phyloP scores from a whole-genome alignment of 2,888 invertebrate species.

The Theodoxus fluviatilis region DNA sequence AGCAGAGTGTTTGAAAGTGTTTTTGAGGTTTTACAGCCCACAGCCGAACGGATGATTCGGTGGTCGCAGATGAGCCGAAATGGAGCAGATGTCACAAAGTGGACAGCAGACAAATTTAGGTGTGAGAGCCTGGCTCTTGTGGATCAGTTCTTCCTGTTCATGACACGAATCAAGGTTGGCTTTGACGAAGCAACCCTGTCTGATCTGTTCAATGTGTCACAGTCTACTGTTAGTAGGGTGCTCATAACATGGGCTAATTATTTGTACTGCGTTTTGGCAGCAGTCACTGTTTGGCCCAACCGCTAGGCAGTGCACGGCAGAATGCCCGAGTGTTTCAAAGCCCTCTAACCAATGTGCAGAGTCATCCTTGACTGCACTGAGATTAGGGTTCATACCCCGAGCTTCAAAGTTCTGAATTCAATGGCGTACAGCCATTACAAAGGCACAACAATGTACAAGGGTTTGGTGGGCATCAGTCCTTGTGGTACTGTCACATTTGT shows the following conservation, averaged over 20 bases:
- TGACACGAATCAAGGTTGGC: constrained; percentile 5
- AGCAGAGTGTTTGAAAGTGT: not conserved
- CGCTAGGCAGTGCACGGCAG: constrained; percentile 7
- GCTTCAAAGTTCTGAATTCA: constrained; percentile 18
- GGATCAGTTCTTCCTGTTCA: constrained; percentile 10
- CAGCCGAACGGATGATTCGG: constrained; percentile 8
- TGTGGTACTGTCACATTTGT: constrained; percentile 29
- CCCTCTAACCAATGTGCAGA: constrained; percentile 7
- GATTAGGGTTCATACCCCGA: constrained; percentile 16
- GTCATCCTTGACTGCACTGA: constrained; percentile 26
- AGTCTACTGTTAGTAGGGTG: constrained; percentile 13
- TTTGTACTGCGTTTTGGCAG: constrained; percentile 20
- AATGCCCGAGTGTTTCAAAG: constrained; percentile 25
- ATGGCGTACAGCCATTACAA: constrained; percentile 28
- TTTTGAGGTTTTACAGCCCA: constrained; percentile 11
- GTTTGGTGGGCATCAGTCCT: constrained; percentile 30
- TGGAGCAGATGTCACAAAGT: not conserved
- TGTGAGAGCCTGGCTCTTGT: not conserved
- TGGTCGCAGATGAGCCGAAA: not conserved
- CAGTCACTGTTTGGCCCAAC: constrained; percentile 21
- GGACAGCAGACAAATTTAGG: not conserved
- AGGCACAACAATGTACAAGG: constrained; percentile 26
- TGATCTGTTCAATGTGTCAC: constrained; percentile 1
- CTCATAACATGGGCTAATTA: constrained; percentile 23
- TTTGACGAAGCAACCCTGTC: constrained; percentile 20